Evolutionary conservation across 2,797 vertebrate genomes (phyloP).

Genomic region (Lagodon rhomboides): DNA sequence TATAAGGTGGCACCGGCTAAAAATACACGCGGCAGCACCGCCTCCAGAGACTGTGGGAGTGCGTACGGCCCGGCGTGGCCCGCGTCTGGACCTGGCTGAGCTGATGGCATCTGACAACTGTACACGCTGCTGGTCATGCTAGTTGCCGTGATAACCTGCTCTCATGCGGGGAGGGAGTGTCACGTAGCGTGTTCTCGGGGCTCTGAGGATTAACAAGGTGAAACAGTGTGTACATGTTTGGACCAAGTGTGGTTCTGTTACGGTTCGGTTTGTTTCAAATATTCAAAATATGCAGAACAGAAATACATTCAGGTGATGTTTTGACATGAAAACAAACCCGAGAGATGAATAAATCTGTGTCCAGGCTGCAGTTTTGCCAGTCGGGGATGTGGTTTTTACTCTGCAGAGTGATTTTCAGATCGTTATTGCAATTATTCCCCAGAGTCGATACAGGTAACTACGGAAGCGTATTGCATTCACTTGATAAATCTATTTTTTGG

Average conservation of each 20-base stretch:
- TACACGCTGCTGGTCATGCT: slow-evolving; percentile 74
- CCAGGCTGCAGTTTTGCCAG: neutral
- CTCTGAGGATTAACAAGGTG: neutral
- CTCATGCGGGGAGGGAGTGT: slow-evolving; percentile 27
- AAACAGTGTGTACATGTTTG: neutral
- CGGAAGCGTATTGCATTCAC: too few relatives aligned
- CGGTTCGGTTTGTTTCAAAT: neutral
- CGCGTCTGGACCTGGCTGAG: slow-evolving; percentile 68
- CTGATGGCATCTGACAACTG: slow-evolving; percentile 79
- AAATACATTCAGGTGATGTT: neutral
- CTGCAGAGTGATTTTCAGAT: neutral
- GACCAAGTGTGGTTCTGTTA: neutral
- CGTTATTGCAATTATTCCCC: neutral
- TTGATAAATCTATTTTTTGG: too few relatives aligned
- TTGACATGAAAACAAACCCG: neutral
- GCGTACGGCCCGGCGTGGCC: slow-evolving; percentile 57
- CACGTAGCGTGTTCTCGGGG: neutral
- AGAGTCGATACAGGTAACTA: too few relatives aligned
- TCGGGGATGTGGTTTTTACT: neutral
- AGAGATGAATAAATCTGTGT: neutral
- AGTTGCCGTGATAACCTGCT: slow-evolving; percentile 71
- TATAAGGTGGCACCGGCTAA: slow-evolving; percentile 76
- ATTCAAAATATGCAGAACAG: neutral
- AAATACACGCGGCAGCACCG: slow-evolving; percentile 72
- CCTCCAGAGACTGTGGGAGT: slow-evolving; percentile 62